Base-by-base conservation (phyloP, 2,888 invertebrate species). In the Pseudolycoriella hygida region DNA sequence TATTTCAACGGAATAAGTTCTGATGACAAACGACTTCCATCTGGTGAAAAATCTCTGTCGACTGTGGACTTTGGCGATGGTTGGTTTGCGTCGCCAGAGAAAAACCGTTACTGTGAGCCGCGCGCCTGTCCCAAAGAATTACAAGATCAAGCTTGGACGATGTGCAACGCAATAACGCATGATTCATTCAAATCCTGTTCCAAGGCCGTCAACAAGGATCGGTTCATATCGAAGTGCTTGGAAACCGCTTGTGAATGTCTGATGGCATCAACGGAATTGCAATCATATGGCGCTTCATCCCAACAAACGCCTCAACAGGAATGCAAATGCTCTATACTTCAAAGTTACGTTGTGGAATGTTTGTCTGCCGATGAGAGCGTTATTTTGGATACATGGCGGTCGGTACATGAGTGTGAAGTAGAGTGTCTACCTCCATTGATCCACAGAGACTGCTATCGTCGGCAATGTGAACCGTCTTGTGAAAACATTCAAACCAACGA, bases 401-500 rank as follows among this genome's bases (percentile, higher is more conserved):
- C 76, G 41, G 67, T 71, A 51, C 70, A 77, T 53, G 74, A 80
- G 50, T 87, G 86, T 57, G 84, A 80, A 49, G 74, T 76, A 2
- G 66, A 69, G 5, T 90, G 89, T 56, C 74, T 79, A 0, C 59
- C 79, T 0, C 84, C 85, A 0, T 69, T 87, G 41, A 77, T 85
- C n/a, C 81, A 84, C 61, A 74, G 77, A 53, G 87, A 87, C 60
- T 88, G 88, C 60, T 87, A 77, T 66, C 76, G 80, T 53, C 73
- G 74, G 46, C 70, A 74, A 47, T 90, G 90, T 62, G 86, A 87
- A 60, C 76, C 79, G 2, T 74, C 79, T 1, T 92, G 92, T 59
- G 70, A 76, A 40, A 72, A 74, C 44, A 59, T 71, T 42, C 68
- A 73, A 49, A 61, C 69, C 12, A 71, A 73, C 42, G 61, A 61